Evolutionary conservation across 2,113 vertebrate genomes (phyloP).

Genomic region (Damaliscus lunatus): DNA sequence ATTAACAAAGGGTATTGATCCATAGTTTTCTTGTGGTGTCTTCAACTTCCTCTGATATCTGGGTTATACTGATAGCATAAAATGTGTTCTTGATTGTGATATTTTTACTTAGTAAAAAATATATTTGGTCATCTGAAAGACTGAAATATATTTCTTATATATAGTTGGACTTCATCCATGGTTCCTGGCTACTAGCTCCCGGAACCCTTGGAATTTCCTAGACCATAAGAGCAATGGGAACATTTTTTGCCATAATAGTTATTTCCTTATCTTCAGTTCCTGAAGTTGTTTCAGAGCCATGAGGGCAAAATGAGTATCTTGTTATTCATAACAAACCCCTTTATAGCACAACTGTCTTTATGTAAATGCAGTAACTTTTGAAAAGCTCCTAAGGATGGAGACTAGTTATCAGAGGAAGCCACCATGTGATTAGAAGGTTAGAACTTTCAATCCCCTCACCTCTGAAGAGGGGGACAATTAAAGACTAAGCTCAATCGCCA

Average conservation of each 20-base stretch:
- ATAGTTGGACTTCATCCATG: background rate
- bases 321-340: background rate
- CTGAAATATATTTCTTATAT: background rate
- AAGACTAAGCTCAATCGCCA: background rate
- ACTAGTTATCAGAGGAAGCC: background rate
- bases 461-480: background rate
- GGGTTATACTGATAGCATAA: background rate
- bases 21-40: background rate
- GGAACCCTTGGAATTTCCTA: background rate
- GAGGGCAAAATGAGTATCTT: background rate
- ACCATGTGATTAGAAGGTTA: background rate
- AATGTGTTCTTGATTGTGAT: background rate
- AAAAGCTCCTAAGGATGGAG: background rate
- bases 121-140: background rate
- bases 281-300: background rate
- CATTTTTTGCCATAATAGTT: background rate
- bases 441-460: background rate
- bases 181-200: background rate
- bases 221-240: background rate
- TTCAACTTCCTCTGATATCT: background rate
- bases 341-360: background rate
- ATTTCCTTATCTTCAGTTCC: background rate
- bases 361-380: background rate
- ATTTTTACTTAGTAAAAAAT: background rate
- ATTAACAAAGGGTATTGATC: background rate